Conservation (phyloP, 2,797 vertebrate species). For the Anas capensis region DNA sequence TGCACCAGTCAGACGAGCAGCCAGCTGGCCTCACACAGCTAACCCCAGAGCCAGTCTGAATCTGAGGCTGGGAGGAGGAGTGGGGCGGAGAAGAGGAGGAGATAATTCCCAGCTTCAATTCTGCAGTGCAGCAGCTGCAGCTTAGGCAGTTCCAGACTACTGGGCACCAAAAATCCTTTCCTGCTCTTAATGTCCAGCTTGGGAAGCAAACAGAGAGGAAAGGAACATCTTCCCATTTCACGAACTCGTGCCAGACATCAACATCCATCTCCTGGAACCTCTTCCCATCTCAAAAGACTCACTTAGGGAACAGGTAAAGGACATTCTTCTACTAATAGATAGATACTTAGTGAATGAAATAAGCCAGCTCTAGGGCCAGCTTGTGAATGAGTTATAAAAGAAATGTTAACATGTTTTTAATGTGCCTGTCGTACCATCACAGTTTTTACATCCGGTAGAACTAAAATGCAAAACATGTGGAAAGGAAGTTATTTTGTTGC, state of each 20-base stretch:
- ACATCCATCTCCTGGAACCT: background rate
- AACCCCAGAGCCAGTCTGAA: background rate
- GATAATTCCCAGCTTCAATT: slow-evolving; percentile 38
- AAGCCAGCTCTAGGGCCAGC: background rate
- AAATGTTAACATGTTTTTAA: background rate
- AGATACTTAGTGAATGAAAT: background rate
- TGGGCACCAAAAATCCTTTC: background rate
- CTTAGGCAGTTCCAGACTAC: background rate
- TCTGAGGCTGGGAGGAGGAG: slow-evolving; percentile 37
- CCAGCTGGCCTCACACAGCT: background rate
- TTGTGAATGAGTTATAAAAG: background rate
- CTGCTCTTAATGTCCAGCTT: background rate
- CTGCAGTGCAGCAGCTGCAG: slow-evolving; percentile 68
- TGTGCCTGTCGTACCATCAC: background rate
- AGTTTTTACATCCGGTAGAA: background rate
- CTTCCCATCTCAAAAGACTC: background rate
- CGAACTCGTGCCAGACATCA: background rate
- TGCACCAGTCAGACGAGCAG: background rate
- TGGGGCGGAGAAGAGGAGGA: slow-evolving; percentile 38
- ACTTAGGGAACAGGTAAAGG: background rate
- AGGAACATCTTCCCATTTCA: background rate
- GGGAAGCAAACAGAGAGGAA: background rate
- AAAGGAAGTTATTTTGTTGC: background rate
- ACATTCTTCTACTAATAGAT: background rate
- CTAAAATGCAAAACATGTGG: background rate